Base-by-base conservation (phyloP, 2,113 vertebrate species). In the Chaetorhynchus papuensis region DNA sequence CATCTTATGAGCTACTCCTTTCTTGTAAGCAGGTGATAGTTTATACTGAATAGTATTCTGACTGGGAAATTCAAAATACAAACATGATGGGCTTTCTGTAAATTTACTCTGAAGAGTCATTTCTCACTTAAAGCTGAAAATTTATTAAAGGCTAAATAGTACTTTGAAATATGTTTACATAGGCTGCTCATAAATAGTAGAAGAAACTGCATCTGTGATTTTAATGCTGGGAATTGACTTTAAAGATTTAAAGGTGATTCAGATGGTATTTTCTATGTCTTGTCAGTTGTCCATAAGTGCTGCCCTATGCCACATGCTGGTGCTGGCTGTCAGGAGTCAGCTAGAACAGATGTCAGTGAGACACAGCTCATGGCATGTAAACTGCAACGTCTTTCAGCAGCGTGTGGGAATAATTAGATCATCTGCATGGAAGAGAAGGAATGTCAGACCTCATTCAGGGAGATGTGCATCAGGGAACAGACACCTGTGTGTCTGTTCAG, bases 401-500 rank as follows among this genome's bases (percentile, higher is more conserved):
- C 0, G 1, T 64, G 41, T 68, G 66, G 53, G 90, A 93, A 81
- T 92, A 75, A 90, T 96, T 82, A 95, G 76, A 61, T 92, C 42
- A 94, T 93, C 72, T 92, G 63, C 70, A 66, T 57, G 94, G 64
- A 88, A 74, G 70, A 52, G 49, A 42, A 66, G 45, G 56, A 68
- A 69, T 84, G 84, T 79, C 86, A 93, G 83, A 50, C 49, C 60
- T 92, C 52, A 50, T 95, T 96, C 91, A 87, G 74, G 52, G 87
- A 93, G 70, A 82, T 61, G 59, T 41, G 54, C 76, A 74, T 76
- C 66, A 77, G 52, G 60, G 66, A 90, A 59, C 31, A 94, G 63
- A 70, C 79, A 95, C 82, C 81, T 93, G 52, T 83, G 50, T 56
- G 35, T 85, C 41, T 79, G 7, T 78, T 54, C 3, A 2, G 27